Percentiles rank a stretch among this genome's conserved stretches.
Evolutionary conservation across 2,113 vertebrate genomes (phyloP).

Genomic region (Phodopus roborovskii): DNA sequence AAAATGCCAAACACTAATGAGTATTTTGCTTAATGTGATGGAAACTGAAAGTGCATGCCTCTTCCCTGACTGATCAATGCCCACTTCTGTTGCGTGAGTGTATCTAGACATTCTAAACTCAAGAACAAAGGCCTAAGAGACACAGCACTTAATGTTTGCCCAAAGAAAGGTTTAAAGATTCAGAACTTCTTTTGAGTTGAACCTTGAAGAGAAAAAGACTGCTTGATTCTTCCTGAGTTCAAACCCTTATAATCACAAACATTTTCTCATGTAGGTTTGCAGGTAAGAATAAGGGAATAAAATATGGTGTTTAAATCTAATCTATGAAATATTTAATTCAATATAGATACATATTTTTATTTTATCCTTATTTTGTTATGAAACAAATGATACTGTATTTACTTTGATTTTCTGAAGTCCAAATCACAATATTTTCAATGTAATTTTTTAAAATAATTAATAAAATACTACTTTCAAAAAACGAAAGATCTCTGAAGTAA

Average conservation of each 20-base stretch:
- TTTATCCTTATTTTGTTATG: slow-evolving; percentile 39
- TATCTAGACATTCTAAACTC: slow-evolving; percentile 63
- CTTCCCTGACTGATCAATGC: slow-evolving; percentile 67
- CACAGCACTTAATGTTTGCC: slow-evolving; percentile 51
- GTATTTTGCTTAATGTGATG: slow-evolving; percentile 70
- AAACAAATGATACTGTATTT: slow-evolving; percentile 14
- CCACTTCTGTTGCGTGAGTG: slow-evolving; percentile 63
- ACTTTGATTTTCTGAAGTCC: slow-evolving; percentile 31
- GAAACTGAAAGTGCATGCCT: slow-evolving; percentile 67
- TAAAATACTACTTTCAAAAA: slow-evolving; percentile 31
- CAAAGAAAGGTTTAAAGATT: slow-evolving; percentile 42
- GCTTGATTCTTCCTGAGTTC: not conserved
- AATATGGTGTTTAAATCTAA: slow-evolving; percentile 38
- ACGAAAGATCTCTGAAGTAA: not conserved
- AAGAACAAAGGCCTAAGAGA: slow-evolving; percentile 40
- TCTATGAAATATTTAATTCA: not conserved
- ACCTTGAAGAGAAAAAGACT: not conserved
- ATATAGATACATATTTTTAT: slow-evolving; percentile 3
- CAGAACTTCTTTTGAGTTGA: slow-evolving; percentile 51
- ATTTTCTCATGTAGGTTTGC: slow-evolving; percentile 21
- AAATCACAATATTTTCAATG: slow-evolving; percentile 7
- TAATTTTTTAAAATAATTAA: slow-evolving; percentile 39
- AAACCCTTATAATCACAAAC: not conserved
- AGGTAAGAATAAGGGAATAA: slow-evolving; percentile 2
- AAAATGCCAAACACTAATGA: slow-evolving; percentile 73